Evolutionary conservation across 2,113 vertebrate genomes (phyloP).

Genomic region (Oryzias curvinotus): DNA sequence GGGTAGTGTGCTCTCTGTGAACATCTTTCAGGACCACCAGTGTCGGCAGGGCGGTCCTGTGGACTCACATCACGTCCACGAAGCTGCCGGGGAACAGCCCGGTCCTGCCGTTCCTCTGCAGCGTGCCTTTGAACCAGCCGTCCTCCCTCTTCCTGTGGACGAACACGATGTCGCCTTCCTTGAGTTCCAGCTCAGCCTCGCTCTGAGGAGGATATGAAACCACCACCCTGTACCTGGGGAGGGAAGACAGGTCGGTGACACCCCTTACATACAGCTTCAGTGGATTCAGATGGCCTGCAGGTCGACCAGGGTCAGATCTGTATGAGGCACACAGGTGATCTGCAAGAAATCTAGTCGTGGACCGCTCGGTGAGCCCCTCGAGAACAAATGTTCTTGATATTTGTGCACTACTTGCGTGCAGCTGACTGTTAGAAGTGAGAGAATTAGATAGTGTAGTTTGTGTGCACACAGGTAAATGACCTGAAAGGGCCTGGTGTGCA

Average conservation of each 20-base stretch:
- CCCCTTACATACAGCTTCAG: too few species aligned
- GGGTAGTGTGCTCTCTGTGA: slow-evolving; percentile 56
- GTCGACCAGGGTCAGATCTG: too few species aligned
- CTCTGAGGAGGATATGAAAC: slow-evolving; percentile 98
- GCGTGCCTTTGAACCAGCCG: slow-evolving; percentile 99
- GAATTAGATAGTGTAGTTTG: too few species aligned
- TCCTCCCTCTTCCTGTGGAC: slow-evolving; percentile 97
- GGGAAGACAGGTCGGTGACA: slow-evolving; percentile 20
- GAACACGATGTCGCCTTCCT: slow-evolving; percentile 98
- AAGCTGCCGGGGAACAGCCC: slow-evolving; percentile 98
- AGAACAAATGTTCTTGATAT: too few species aligned
- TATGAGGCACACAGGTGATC: too few species aligned
- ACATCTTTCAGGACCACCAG: slow-evolving; percentile 16
- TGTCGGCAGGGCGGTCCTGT: background rate
- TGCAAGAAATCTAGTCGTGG: too few species aligned
- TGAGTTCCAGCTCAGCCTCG: slow-evolving; percentile 97
- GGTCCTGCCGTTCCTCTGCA: slow-evolving; percentile 95
- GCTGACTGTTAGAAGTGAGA: too few species aligned
- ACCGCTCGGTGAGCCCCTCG: too few species aligned
- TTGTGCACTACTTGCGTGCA: too few species aligned
- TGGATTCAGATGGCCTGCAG: too few species aligned
- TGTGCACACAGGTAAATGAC: too few species aligned
- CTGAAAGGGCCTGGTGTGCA: too few species aligned
- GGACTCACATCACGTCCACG: slow-evolving; percentile 89
- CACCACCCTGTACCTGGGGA: slow-evolving; percentile 91